These are phyloP conservation scores for Xanthorhoe spadicearia DNA, from an alignment of 2,888 invertebrate genomes.

Conservation along the genomic window DNA sequence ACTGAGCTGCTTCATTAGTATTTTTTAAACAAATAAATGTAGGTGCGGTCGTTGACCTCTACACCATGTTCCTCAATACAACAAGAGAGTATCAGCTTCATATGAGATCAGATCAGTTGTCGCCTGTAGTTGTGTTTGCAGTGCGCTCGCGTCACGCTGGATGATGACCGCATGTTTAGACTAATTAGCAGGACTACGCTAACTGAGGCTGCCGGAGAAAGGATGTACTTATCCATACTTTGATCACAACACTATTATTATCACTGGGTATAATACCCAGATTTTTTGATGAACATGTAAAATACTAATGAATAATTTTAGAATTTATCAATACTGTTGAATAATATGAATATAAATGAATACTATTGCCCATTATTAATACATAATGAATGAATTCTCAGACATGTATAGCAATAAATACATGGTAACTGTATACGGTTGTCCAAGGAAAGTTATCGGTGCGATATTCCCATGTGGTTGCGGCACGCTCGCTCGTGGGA, in stretches of 20 bases:
- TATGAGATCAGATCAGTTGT: neutral
- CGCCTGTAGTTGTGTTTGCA: neutral
- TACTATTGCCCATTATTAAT: neutral
- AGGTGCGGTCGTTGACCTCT: constrained; percentile 2
- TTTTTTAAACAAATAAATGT: neutral
- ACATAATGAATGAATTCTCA: neutral
- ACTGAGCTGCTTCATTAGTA: no score
- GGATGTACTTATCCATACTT: neutral
- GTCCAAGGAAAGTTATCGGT: constrained; percentile 7
- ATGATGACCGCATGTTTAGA: neutral
- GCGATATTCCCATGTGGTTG: constrained; percentile 19
- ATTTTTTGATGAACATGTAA: neutral
- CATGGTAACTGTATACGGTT: neutral
- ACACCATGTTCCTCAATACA: neutral
- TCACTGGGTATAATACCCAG: neutral
- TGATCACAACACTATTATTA: neutral
- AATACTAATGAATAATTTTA: neutral
- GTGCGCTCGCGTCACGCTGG: constrained; percentile 17
- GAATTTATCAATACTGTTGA: neutral
- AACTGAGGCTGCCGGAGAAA: neutral
- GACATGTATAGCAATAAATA: neutral
- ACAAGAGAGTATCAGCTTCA: neutral
- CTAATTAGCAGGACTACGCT: constrained; percentile 8
- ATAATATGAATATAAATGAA: neutral
- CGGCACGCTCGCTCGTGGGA: constrained; percentile 10